Evolutionary conservation across 1,140 invertebrate species (phyloP), one percentile per base, ranked within the genome.

Genomic region (Leptopilina boulardi): DNA sequence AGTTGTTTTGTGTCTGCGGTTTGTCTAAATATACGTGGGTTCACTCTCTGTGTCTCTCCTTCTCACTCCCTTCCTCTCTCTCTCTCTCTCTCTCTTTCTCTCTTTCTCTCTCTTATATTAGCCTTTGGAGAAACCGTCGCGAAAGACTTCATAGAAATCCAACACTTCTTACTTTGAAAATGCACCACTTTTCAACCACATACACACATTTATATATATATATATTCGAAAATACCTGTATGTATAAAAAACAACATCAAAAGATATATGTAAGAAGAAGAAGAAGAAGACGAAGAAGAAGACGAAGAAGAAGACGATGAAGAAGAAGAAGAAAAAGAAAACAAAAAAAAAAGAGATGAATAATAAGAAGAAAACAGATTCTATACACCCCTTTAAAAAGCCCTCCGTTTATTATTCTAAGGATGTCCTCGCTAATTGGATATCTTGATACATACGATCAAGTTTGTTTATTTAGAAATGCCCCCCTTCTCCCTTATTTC

Each of bases 1-100:
- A 82, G 80, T 82, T 78, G 80, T 82, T 82, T 82, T 82, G 80
- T 82, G 80, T 82, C 80, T 82, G 78, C 80, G 76, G 77, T 21
- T 79, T 78, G 76, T 82, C 80, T 82, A 82, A 82, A 82, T 82
- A 82, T 82, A 82, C 74, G 78, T 76, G 70, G 78, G 78, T 41
- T 71, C 76, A 76, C 79, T 79, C 74, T 77, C 71, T 76, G n/a
- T n/a, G n/a, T n/a, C n/a, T n/a, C n/a, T n/a, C n/a, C n/a, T n/a
- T n/a, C n/a, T n/a, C n/a, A n/a, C n/a, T n/a, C n/a, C n/a, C n/a
- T n/a, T n/a, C n/a, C n/a, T n/a, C n/a, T n/a, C n/a, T n/a, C n/a
- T n/a, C n/a, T n/a, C n/a, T n/a, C n/a, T n/a, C n/a, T n/a, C n/a
- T n/a, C n/a, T n/a, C n/a, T n/a, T n/a, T n/a, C n/a, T n/a, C n/a